phyloP scores from a whole-genome alignment of 2,797 vertebrate species.

The Phataginus tricuspis region DNA sequence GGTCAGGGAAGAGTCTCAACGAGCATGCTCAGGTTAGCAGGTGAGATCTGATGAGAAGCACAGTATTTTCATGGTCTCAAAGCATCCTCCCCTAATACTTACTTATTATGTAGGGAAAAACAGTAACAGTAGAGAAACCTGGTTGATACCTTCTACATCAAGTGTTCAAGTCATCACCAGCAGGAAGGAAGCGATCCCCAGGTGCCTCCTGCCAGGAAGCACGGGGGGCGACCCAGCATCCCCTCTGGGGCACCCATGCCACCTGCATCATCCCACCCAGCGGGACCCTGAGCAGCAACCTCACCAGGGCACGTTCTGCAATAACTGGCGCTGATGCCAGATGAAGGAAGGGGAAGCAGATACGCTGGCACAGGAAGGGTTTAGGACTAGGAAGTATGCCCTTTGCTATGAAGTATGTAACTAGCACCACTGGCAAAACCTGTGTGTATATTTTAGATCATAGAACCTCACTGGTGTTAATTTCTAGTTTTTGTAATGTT shows the following conservation, averaged over 20 bases:
- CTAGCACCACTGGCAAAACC: background rate
- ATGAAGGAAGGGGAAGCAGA: background rate
- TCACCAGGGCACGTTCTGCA: fast-evolving
- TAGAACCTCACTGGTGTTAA: background rate
- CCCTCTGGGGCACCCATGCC: too few species aligned
- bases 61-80: background rate
- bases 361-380: fast-evolving
- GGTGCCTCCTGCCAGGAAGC: background rate
- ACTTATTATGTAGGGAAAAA: background rate
- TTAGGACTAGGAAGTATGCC: fast-evolving
- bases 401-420: background rate
- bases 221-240: too few species aligned
- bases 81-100: too few species aligned
- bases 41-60: background rate
- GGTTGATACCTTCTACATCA: fast-evolving
- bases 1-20: background rate
- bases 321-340: background rate
- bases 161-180: too few species aligned
- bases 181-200: fast-evolving
- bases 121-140: background rate
- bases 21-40: background rate
- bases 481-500: background rate
- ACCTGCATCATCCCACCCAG: fast-evolving
- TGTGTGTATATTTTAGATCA: too few species aligned
- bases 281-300: fast-evolving